Evolutionary conservation across 2,888 invertebrate species (phyloP), one percentile per base, ranked within the genome.

Genomic region (Sinopyrophorus schimmeli): DNA sequence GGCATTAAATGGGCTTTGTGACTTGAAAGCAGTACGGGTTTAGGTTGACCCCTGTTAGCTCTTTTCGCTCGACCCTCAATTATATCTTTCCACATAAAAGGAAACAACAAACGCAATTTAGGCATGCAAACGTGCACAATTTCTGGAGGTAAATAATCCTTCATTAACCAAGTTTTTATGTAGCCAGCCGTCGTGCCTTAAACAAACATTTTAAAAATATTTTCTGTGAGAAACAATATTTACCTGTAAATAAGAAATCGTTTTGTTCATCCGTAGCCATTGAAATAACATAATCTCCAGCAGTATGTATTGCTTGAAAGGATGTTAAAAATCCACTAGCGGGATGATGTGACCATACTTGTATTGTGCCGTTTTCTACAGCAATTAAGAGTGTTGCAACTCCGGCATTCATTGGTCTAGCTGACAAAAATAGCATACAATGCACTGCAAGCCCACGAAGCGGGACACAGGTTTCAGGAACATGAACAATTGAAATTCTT

Each of bases 291-390:
- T 83, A 84, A 66, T 82, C 81, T 2, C 83, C 83, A 2, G 79
- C 74, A 16, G 79, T 77, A 69, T 90, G 89, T 24, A 85, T 79
- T 2, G 82, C 85, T 26, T 75, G 78, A 71, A 90, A 92, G 15
- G 84, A 77, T 18, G 80, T 80, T 44, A 88, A 73, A 69, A 81
- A 84, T 4, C 87, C 87, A 6, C 87, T 88, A 6, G 79, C 80
- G 23, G 83, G 78, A 70, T 89, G 87, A 69, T 89, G 86, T 10
- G 89, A 89, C 87, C 91, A 92, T 12, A 86, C 79, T 74, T 92
- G 87, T 51, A 89, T 76, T 46, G 79, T 75, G 0, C 92, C 92
- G 56, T 86, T 87, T 65, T 87, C 87, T 53, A 91, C 71, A 0
- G 87, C 78, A 0, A 90, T 77, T 38, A 90, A 69, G 6, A 92